Evolutionary conservation across 2,113 vertebrate genomes (phyloP).

Genomic region (Pandion haliaetus): DNA sequence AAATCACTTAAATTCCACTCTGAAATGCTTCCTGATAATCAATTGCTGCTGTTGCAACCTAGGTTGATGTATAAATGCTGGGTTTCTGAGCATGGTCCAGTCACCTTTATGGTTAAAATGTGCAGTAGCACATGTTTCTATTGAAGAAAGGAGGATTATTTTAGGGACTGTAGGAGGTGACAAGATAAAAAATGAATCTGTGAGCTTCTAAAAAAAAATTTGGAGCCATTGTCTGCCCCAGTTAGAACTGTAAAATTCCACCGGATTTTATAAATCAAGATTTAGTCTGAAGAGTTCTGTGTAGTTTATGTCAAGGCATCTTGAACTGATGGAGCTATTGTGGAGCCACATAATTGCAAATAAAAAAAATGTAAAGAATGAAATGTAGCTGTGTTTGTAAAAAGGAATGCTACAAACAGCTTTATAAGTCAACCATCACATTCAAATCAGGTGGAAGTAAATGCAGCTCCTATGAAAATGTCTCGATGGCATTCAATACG

Average conservation of each 20-base stretch:
- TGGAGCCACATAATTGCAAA: not conserved
- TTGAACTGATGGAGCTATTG: not conserved
- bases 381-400: not conserved
- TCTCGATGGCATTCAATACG: not conserved
- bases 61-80: not conserved
- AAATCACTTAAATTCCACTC: not conserved
- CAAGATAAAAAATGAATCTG: not conserved
- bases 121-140: not conserved
- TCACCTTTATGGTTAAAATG: not conserved
- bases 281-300: not conserved
- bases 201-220: not conserved
- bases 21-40: not conserved
- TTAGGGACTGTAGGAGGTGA: not conserved
- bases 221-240: not conserved
- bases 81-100: not conserved
- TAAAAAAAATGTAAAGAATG: not conserved
- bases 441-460: not conserved
- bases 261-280: not conserved
- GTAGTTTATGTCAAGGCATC: not conserved
- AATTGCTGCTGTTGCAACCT: not conserved
- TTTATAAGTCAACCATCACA: not conserved
- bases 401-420: not conserved
- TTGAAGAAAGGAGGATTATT: not conserved
- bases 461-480: not conserved
- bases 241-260: not conserved